Evolutionary conservation across 2,888 invertebrate species (phyloP).

Genomic region (Frankliniella fusca): DNA sequence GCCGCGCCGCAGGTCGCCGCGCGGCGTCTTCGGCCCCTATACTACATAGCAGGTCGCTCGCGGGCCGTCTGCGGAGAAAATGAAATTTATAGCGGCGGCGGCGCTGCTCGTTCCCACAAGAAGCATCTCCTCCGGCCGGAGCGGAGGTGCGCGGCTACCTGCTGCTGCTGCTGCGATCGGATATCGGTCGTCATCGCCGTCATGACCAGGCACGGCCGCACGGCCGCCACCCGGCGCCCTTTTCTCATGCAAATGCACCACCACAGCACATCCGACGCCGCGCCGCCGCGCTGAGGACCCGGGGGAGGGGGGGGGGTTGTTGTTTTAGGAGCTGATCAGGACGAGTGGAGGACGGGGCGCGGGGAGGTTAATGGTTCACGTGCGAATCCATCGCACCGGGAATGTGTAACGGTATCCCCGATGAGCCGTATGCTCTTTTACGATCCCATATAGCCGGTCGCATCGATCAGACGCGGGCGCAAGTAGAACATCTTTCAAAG

Average conservation of each 20-base stretch:
- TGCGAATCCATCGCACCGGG: too few relatives aligned
- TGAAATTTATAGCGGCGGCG: background rate
- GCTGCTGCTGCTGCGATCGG: too few relatives aligned
- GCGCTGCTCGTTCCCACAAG: background rate
- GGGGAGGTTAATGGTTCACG: background rate
- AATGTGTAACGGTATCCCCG: too few relatives aligned
- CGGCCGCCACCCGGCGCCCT: background rate
- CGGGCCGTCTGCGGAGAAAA: background rate
- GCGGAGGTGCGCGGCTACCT: too few relatives aligned
- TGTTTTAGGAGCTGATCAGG: slow-evolving; percentile 16
- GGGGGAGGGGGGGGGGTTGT: background rate
- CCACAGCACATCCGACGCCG: background rate
- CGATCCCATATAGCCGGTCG: too few relatives aligned
- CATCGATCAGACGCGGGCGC: too few relatives aligned
- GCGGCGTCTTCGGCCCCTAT: too few relatives aligned
- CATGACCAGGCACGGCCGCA: background rate
- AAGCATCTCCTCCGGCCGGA: background rate
- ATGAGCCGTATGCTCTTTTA: too few relatives aligned
- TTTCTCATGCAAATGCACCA: slow-evolving; percentile 10
- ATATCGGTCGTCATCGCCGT: background rate
- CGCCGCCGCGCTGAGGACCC: background rate
- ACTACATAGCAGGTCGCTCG: background rate
- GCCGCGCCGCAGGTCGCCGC: too few relatives aligned
- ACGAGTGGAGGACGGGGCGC: background rate
- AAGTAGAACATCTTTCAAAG: too few relatives aligned